Conservation (phyloP, 2,888 invertebrate species). For the Scaptomyza flava region DNA sequence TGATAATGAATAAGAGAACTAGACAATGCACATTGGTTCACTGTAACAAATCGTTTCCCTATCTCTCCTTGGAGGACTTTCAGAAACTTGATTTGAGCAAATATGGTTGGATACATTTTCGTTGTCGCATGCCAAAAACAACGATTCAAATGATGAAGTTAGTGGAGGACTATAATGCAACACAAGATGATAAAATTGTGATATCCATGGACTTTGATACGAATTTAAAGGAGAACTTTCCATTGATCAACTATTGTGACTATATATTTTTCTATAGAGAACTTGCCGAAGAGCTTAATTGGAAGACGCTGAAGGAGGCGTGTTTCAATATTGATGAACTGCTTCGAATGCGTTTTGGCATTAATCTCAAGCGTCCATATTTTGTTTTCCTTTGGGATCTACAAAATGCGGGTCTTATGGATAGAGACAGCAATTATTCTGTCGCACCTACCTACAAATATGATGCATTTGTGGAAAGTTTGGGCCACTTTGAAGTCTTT, state of each 20-base stretch:
- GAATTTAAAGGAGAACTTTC: slow-evolving; percentile 84
- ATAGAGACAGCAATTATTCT: slow-evolving; percentile 76
- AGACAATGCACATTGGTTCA: slow-evolving; percentile 88
- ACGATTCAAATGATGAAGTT: slow-evolving; percentile 86
- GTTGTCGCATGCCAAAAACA: slow-evolving; percentile 85
- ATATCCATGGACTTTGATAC: slow-evolving; percentile 87
- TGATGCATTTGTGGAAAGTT: slow-evolving; percentile 86
- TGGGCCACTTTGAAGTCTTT: slow-evolving; percentile 90
- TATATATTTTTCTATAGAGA: slow-evolving; percentile 88
- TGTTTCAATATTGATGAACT: slow-evolving; percentile 82
- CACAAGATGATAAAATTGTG: slow-evolving; percentile 72
- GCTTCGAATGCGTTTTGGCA: slow-evolving; percentile 66
- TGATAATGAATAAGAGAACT: slow-evolving; percentile 86
- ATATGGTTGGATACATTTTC: slow-evolving; percentile 89
- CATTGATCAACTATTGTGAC: slow-evolving; percentile 81
- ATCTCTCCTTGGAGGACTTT: slow-evolving; percentile 85
- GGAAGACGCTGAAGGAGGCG: slow-evolving; percentile 85
- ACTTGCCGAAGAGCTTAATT: slow-evolving; percentile 86
- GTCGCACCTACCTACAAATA: slow-evolving; percentile 85
- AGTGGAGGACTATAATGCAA: slow-evolving; percentile 84
- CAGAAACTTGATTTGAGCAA: slow-evolving; percentile 85
- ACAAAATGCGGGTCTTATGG: slow-evolving; percentile 60
- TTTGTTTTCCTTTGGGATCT: slow-evolving; percentile 86
- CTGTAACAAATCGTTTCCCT: slow-evolving; percentile 82
- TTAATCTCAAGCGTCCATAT: slow-evolving; percentile 62